Base-by-base conservation (phyloP, 2,797 vertebrate genomes). In the Nothura maculosa region DNA sequence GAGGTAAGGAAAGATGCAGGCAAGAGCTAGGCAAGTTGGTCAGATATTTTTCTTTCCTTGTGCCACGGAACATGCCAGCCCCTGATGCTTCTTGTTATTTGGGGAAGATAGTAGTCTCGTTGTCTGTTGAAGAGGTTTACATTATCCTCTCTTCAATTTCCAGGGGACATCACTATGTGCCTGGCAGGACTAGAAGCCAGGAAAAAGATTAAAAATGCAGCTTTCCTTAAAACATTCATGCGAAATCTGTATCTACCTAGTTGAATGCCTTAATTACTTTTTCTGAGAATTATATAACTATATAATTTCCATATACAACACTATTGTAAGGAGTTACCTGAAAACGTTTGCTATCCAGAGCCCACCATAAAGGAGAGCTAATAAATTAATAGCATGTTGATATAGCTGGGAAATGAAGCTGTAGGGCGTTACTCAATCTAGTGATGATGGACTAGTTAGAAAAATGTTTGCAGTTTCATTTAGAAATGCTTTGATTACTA, bases 201-300 rank as follows among this genome's bases (percentile, higher is more conserved):
- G 75, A 73, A 91, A 92, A 73, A 50, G 50, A 96, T 96, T 97
- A 97, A 96, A 96, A 97, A 96, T 96, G 82, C 77, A 94, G 58
- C 36, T 94, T 93, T 81, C 67, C 58, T 91, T 93, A 85, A 97
- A 97, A 97, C 84, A 96, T 97, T 96, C 1, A 94, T 97, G 76
- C 16, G 73, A 97, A 96, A 87, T 94, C 94, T 97, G 93, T 85
- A 95, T 60, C 87, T 94, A 73, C 70, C 75, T 90, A 85, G 66
- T 42, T 89, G 87, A 90, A 86, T 73, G 82, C 34, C 80, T 90
- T 85, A 95, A 93, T 74, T 74, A 86, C 68, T 94, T 89, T 81
- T 91, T 89, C 9, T 28, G 73, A 70, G 81, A 61, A 58, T 96
- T 96, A 95, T 70, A 36, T 94, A 97, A 97, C 87, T 87, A 85